Evolutionary conservation across 2,888 invertebrate genomes (phyloP), one percentile per base, ranked within the genome.

Genomic region (Drosophila recens): DNA sequence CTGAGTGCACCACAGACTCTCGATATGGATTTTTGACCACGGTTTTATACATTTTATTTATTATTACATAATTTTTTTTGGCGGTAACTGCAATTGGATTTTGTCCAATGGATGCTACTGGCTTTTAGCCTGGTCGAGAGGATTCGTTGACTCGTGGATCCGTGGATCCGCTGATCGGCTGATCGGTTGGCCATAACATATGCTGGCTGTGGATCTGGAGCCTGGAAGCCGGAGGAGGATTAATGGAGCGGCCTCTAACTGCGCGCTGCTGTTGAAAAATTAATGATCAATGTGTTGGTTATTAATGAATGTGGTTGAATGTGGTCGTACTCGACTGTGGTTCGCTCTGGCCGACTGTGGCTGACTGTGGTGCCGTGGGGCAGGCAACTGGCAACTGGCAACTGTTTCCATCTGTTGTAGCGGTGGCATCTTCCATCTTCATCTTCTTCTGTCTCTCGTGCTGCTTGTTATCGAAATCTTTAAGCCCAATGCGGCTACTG

Each of bases 401-500:
- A 45, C 57, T 51, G 54, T n/a, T 49, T 62, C 49, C 72, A 71
- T 46, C 62, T 77, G 62, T 13, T 51, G 42, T 51, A 34, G 53
- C 65, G 58, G 53, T 69, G 62, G 45, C 62, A 74, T 69, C 76
- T 66, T 79, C 73, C 79, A 69, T 74, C 79, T 79, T 68, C 79
- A 81, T 57, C 78, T 64, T 34, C 80, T 23, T 45, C 23, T 40
- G 45, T 23, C 53, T 67, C 68, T 62, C 62, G 61, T 72, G 63
- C 68, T 72, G 56, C 66, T 48, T 72, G 70, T 87, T 87, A 87
- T 87, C 90, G 70, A 61, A 79, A 87, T 89, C 87, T 90, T 77
- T 90, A 75, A 75, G 79, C 87, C 81, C 64, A 90, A 83, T 73
- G 89, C 57, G 76, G 86, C 86, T 87, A 87, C 86, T 90, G 86